Percentiles rank a stretch among this genome's conserved stretches.
phyloP scores from a whole-genome alignment of 2,797 vertebrate species.

The Myripristis murdjan region DNA sequence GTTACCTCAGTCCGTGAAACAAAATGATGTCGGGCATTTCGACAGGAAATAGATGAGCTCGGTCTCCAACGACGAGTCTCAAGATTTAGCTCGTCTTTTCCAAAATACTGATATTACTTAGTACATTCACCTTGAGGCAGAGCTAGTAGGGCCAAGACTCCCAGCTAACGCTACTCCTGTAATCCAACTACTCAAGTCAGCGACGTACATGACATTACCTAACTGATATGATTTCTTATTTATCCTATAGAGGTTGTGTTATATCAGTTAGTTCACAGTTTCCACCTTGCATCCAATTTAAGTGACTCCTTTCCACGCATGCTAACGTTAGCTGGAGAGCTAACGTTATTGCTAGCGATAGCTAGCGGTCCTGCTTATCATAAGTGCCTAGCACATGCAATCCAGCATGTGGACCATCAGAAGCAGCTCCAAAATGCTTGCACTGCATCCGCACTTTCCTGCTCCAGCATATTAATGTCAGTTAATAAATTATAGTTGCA shows the following conservation, averaged over 20 bases:
- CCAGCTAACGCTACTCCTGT: neutral
- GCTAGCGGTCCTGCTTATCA: neutral
- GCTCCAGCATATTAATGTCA: neutral
- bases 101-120: no score
- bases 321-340: constrained; percentile 67
- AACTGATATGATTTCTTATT: neutral
- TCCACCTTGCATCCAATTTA: constrained; percentile 12
- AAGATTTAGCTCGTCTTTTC: no score
- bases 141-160: neutral
- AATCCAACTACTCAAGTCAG: neutral
- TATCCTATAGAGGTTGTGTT: constrained; percentile 10
- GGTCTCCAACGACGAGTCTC: no score
- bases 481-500: neutral
- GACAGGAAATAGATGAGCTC: neutral
- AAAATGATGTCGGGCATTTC: neutral
- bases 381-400: neutral
- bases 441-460: neutral
- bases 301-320: constrained; percentile 35
- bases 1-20: constrained; percentile 40
- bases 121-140: neutral
- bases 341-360: neutral
- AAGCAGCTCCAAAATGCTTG: neutral
- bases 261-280: constrained; percentile 25
- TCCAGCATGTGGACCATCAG: no score
- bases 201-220: rapidly evolving